Evolutionary conservation across 2,797 vertebrate species (phyloP), one percentile per base, ranked within the genome.

Genomic region (Trachurus trachurus): DNA sequence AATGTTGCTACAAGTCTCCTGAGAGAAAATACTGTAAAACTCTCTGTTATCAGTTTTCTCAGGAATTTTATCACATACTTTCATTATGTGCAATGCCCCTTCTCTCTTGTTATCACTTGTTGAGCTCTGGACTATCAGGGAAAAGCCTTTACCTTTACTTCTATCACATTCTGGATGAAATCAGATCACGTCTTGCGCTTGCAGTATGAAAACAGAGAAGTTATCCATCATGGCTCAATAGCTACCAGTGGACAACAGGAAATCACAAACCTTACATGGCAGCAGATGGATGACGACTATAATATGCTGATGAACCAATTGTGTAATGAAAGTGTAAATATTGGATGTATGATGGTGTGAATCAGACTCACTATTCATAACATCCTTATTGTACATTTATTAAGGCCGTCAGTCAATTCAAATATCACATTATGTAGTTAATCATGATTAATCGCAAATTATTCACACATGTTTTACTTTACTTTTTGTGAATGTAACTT

Each of bases 11-110:
- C 8, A 44, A 44, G 42, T 44, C 13, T 44, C 42, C 1, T 15
- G 12, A 15, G 47, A 49, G 17, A 49, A 49, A n/a, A 19, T 49
- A n/a, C n/a, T n/a, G n/a, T n/a, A 17, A 49, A 49, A 52, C n/a
- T 12, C 49, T 52, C 49, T 21, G 16, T 17, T 47, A 47, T 44
- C 42, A 52, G n/a, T 52, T 52, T 21, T 52, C 34, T n/a, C 39
- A 29, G 21, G 37, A 67, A 42, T 42, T 71, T 29, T 34, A 62
- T 62, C 58, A 62, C 47, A 71, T 52, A 53, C 37, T 53, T 62
- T 61, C n/a, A 52, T 21, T 10, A 50, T 21, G n/a, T 52, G 49
- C 9, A 22, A 52, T 22, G n/a, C 49, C 11, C 11, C 9, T 11
- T 21, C 49, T 22, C 10, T 21, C 19, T 15, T 31, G 1, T 19